Conservation (phyloP, 2,113 vertebrate species). For the Nerophis lumbriciformis region DNA sequence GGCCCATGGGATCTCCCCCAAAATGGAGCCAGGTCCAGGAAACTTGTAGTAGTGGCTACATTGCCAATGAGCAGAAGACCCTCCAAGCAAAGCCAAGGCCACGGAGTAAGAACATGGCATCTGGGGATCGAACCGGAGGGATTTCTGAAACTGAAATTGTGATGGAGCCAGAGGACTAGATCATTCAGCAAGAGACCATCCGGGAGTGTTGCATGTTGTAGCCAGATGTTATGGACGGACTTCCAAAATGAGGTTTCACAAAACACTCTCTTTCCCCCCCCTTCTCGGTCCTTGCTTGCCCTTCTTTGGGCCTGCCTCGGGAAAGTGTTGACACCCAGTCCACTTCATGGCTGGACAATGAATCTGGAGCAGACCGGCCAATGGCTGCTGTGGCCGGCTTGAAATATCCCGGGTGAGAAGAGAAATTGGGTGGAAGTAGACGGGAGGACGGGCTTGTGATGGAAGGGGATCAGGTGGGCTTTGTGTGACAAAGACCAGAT, state of each 20-base stretch:
- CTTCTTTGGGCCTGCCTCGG: conserved; percentile 7
- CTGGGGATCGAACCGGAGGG: conserved; percentile 23
- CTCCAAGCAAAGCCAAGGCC: conserved; percentile 24
- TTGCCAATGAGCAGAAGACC: conserved; percentile 18
- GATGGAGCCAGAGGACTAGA: conserved; percentile 16
- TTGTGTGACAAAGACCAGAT: conserved; percentile 18
- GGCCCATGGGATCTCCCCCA: conserved; percentile 5
- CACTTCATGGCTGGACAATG: conserved; percentile 31
- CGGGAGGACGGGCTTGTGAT: conserved; percentile 5
- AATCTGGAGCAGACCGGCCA: conserved; percentile 9
- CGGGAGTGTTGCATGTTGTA: conserved; percentile 10
- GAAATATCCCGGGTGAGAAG: conserved; percentile 15
- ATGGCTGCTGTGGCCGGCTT: conserved; percentile 17
- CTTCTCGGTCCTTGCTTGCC: neutral
- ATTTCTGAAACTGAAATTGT: neutral
- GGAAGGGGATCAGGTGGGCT: neutral
- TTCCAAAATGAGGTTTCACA: conserved; percentile 1
- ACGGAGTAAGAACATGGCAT: conserved; percentile 18
- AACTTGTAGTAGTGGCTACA: conserved; percentile 16
- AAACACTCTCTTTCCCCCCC: neutral
- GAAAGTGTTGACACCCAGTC: conserved; percentile 13
- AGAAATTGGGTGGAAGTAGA: conserved; percentile 6
- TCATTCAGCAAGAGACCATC: conserved; percentile 16
- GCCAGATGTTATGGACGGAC: conserved; percentile 3
- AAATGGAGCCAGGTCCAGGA: conserved; percentile 8